These are phyloP conservation scores for Melieria picta DNA, from an alignment of 2,888 invertebrate genomes.

Conservation along the genomic window DNA sequence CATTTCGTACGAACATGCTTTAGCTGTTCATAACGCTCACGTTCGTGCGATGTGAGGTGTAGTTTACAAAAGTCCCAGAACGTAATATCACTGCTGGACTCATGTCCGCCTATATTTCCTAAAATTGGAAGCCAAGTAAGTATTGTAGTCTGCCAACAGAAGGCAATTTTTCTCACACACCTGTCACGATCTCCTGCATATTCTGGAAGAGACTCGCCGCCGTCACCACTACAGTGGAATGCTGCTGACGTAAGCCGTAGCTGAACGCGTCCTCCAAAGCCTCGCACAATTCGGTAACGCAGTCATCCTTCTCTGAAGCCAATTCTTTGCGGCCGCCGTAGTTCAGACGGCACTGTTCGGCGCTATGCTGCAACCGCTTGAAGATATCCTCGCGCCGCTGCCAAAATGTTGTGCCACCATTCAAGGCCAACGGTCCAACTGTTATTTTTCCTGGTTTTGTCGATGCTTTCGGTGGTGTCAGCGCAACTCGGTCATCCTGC, in stretches of 20 bases:
- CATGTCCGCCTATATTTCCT: constrained; percentile 23
- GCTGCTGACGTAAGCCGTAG: constrained; percentile 78
- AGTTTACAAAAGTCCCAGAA: constrained; percentile 83
- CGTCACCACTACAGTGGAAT: constrained; percentile 60
- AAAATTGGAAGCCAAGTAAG: neutral
- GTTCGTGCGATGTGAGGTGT: constrained; percentile 87
- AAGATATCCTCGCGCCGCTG: constrained; percentile 58
- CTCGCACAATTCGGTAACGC: constrained; percentile 71
- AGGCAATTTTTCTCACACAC: constrained; percentile 40
- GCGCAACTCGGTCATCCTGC: constrained; percentile 12
- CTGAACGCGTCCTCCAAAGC: constrained; percentile 81
- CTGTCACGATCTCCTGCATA: constrained; percentile 77
- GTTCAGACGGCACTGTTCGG: constrained; percentile 75
- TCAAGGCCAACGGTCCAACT: constrained; percentile 18
- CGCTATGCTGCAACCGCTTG: constrained; percentile 55
- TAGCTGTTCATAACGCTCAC: constrained; percentile 82
- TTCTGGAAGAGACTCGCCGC: constrained; percentile 69
- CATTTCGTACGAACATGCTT: constrained; percentile 74
- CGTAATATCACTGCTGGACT: constrained; percentile 63
- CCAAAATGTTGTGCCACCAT: constrained; percentile 52
- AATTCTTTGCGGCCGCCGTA: constrained; percentile 90
- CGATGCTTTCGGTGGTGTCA: constrained; percentile 41
- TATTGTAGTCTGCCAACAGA: neutral
- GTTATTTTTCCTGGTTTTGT: no score
- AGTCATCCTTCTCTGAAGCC: constrained; percentile 85